Conservation (phyloP, 2,113 vertebrate genomes). For the Sinocyclocheilus anshuiensis region DNA sequence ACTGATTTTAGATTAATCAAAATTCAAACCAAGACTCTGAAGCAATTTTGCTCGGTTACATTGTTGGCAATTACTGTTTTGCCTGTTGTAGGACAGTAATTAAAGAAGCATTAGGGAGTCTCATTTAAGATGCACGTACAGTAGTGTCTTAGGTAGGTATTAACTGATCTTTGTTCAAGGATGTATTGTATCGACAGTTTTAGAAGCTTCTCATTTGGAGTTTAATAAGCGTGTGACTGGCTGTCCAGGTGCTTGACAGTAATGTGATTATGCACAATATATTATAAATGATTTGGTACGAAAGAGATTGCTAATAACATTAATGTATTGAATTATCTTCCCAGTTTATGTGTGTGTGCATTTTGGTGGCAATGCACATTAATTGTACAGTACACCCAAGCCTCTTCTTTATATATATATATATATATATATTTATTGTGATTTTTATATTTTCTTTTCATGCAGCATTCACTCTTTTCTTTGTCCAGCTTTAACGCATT, state of each 20-base stretch:
- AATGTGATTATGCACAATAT: background rate
- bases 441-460: background rate
- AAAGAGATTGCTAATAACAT: background rate
- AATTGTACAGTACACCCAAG: too few relatives aligned
- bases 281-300: background rate
- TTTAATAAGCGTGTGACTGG: background rate
- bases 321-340: background rate
- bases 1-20: background rate
- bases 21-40: background rate
- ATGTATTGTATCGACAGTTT: background rate
- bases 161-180: background rate
- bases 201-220: background rate
- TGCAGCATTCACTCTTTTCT: background rate
- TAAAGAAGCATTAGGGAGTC: background rate
- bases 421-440: background rate
- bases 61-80: background rate
- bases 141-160: background rate
- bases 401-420: too few relatives aligned
- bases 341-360: background rate
- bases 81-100: background rate
- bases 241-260: background rate
- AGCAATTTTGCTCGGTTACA: background rate
- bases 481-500: background rate
- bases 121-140: background rate
- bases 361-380: background rate